phyloP scores from a whole-genome alignment of 2,113 vertebrate species.

The Rhombomys opimus region DNA sequence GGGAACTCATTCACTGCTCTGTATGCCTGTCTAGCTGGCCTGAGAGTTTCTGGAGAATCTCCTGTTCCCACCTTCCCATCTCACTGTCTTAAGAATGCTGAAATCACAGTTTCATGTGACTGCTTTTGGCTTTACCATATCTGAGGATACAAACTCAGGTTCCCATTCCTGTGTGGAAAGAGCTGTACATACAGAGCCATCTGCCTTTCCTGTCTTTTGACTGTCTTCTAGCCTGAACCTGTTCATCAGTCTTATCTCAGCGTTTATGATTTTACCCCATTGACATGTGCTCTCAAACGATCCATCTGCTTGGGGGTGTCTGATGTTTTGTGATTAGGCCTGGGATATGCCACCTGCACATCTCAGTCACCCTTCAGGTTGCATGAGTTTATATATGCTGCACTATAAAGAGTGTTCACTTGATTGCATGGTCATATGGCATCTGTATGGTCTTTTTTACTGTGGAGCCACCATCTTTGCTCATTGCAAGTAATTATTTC shows the following conservation, averaged over 20 bases:
- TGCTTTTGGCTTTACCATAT: neutral
- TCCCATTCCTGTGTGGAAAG: neutral
- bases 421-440: neutral
- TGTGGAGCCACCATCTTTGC: neutral
- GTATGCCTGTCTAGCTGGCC: neutral
- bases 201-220: neutral
- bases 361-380: neutral
- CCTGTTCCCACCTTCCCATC: neutral
- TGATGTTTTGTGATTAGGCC: neutral
- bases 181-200: neutral
- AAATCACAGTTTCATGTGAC: neutral
- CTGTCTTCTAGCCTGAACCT: neutral
- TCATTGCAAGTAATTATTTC: neutral
- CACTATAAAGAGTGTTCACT: neutral
- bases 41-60: neutral
- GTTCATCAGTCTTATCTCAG: neutral
- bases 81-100: neutral
- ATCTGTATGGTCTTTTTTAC: neutral
- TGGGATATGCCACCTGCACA: no score
- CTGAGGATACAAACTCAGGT: neutral
- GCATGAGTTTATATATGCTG: rapidly evolving
- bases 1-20: neutral
- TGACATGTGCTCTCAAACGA: neutral
- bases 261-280: neutral
- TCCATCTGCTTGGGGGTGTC: neutral